Evolutionary conservation across 2,888 invertebrate genomes (phyloP).

Genomic region (Limenitis camilla): DNA sequence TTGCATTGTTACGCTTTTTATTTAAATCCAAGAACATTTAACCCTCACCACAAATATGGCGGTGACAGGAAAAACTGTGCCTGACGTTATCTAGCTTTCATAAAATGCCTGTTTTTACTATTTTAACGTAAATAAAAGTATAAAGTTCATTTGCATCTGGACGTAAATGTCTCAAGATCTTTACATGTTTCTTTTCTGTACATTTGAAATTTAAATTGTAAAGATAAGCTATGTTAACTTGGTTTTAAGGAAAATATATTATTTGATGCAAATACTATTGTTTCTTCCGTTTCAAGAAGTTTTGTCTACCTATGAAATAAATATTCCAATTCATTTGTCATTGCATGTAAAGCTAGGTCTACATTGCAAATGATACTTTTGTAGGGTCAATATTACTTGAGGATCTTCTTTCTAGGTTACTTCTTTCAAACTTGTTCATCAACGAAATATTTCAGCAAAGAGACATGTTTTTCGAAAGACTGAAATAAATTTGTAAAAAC

Average conservation of each 20-base stretch:
- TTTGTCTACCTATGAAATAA: too few species aligned
- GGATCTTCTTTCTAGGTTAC: too few species aligned
- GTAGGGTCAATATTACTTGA: too few species aligned
- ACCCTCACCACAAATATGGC: slow-evolving; percentile 19
- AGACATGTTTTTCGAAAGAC: too few species aligned
- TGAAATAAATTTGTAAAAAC: too few species aligned
- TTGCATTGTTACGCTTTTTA: slow-evolving; percentile 9
- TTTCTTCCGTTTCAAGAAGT: not conserved
- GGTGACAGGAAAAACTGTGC: slow-evolving; percentile 23
- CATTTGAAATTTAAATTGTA: slow-evolving; percentile 5
- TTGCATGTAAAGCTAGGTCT: too few species aligned
- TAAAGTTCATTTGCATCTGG: slow-evolving; percentile 14
- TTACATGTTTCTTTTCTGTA: not conserved
- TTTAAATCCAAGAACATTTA: slow-evolving; percentile 21
- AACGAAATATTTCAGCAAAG: too few species aligned
- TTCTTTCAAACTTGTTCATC: too few species aligned
- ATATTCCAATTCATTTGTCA: too few species aligned
- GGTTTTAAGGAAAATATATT: not conserved
- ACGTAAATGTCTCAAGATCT: slow-evolving; percentile 9
- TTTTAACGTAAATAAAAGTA: slow-evolving; percentile 20
- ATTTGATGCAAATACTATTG: not conserved
- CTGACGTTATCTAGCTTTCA: slow-evolving; percentile 23
- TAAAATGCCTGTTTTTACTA: slow-evolving; percentile 10
- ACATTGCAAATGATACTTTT: too few species aligned
- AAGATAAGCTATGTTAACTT: not conserved